A percentile compares a stretch with the other conserved stretches of the same genome.
phyloP scores from a whole-genome alignment of 1,140 invertebrate genomes.

The Batillaria attramentaria region DNA sequence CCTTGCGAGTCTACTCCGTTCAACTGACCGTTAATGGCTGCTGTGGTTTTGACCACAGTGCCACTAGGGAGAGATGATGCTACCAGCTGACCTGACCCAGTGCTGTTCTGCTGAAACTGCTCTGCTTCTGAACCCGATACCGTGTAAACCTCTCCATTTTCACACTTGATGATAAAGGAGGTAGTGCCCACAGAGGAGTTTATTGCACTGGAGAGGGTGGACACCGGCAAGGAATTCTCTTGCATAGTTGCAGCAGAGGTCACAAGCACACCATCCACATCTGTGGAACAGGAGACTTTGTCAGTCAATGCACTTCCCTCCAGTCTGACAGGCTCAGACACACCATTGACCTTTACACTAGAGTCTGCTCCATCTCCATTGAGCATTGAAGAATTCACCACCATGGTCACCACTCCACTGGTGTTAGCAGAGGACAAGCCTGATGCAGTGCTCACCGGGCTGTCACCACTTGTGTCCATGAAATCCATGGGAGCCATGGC shows the following conservation, averaged over 20 bases:
- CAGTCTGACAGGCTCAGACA: background rate
- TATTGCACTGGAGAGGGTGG: constrained; percentile 21
- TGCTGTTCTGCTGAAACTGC: constrained; percentile 4
- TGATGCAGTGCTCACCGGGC: constrained; percentile 23
- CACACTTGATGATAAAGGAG: constrained; percentile 21
- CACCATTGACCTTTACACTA: constrained; percentile 28
- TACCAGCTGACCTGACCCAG: too few relatives aligned
- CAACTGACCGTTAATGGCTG: background rate
- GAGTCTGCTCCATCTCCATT: constrained; percentile 18
- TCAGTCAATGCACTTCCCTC: background rate
- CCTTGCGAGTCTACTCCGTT: background rate
- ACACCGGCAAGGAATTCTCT: background rate
- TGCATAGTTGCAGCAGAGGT: background rate
- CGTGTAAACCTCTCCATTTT: constrained; percentile 18
- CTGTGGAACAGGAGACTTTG: background rate
- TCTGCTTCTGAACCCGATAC: background rate
- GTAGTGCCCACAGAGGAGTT: background rate
- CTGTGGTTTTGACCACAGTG: too few relatives aligned
- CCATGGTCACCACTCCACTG: constrained; percentile 19
- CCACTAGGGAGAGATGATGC: too few relatives aligned
- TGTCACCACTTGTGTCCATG: constrained; percentile 29
- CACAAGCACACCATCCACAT: background rate
- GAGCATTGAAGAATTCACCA: background rate
- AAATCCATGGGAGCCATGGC: constrained; percentile 21
- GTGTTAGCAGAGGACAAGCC: constrained; percentile 24